Base-by-base conservation (phyloP, 2,113 vertebrate species). In the Archilochus colubris region DNA sequence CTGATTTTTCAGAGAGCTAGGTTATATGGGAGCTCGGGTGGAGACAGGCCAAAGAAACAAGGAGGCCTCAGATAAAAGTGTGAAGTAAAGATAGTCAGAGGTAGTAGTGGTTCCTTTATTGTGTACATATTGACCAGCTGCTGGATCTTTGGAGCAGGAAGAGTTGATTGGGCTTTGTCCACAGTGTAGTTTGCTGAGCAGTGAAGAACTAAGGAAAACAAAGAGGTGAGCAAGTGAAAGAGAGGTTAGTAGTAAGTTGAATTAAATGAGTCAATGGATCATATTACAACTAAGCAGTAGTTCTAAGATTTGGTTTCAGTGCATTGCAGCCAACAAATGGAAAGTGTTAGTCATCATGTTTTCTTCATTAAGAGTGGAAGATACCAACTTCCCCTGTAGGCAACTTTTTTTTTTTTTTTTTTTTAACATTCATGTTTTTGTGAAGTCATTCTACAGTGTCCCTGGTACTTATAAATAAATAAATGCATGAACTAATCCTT, bases 311-410 rank as follows among this genome's bases (percentile, higher is more conserved):
- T 69, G 53, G 9, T 68, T 86, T 88, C 53, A 69, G 15, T 59
- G 55, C 40, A 6, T 55, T 74, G 15, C 51, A 81, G 30, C 31
- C 53, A 81, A 36, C 30, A 86, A 68, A 62, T 75, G 31, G 31
- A 19, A 91, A 75, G 11, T 38, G 31, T 66, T 75, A 62, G 23
- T 57, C 0, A 0, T 53, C 0, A 0, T 53, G 10, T 40, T 95
- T 77, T 76, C n/a, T 55, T 84, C n/a, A 43, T 76, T 31, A 76
- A 38, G 38, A 80, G 11, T 18, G 30, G 86, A 63, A 85, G 12
- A 25, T 91, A 24, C 27, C 84, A 40, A 48, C 10, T 53, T 81
- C 40, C 2, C 9, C 54, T 66, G 31, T 38, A 82, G 50, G 36
- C 30, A 94, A 55, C 15, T 10, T 57, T 50, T 57, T 57, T 48